These are phyloP conservation scores for Lacanobia oleracea DNA, from an alignment of 2,888 invertebrate species.

Conservation along the genomic window DNA sequence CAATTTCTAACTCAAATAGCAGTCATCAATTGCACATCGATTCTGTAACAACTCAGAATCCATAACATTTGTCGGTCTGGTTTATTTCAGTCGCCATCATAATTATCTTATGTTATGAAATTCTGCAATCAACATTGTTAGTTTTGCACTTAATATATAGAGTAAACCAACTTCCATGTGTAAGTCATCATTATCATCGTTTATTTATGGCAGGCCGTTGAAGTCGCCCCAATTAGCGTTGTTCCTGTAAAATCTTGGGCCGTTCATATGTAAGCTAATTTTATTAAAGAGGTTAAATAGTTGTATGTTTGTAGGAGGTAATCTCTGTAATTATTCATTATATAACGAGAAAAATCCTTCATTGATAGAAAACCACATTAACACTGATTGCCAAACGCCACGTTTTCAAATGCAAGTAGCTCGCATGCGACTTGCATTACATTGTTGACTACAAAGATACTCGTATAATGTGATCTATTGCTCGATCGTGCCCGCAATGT, in stretches of 20 bases:
- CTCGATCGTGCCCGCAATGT: background rate
- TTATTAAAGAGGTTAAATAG: background rate
- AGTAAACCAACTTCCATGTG: conserved; percentile 59
- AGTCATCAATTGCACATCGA: conserved; percentile 34
- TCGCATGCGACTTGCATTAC: background rate
- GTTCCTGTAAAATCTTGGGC: conserved; percentile 40
- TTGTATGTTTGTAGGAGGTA: background rate
- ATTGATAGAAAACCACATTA: background rate
- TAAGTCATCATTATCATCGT: conserved; percentile 52
- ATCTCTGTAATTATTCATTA: background rate
- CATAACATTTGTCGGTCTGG: conserved; percentile 43
- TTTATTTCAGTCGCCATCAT: conserved; percentile 57
- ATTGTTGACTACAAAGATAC: background rate
- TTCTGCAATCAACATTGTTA: conserved; percentile 61
- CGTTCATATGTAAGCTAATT: background rate
- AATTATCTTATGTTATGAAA: conserved; percentile 61
- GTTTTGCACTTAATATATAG: conserved; percentile 64
- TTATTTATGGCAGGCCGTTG: conserved; percentile 48
- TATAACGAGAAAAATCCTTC: background rate
- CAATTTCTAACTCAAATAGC: conserved; percentile 17
- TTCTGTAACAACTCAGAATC: conserved; percentile 23
- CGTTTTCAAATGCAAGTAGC: background rate
- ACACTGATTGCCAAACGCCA: background rate
- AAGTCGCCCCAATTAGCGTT: conserved; percentile 39
- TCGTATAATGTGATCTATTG: background rate